Percentiles rank a stretch among this genome's conserved stretches.
Conservation (phyloP, 2,888 invertebrate genomes). For the Erebia aethiops region DNA sequence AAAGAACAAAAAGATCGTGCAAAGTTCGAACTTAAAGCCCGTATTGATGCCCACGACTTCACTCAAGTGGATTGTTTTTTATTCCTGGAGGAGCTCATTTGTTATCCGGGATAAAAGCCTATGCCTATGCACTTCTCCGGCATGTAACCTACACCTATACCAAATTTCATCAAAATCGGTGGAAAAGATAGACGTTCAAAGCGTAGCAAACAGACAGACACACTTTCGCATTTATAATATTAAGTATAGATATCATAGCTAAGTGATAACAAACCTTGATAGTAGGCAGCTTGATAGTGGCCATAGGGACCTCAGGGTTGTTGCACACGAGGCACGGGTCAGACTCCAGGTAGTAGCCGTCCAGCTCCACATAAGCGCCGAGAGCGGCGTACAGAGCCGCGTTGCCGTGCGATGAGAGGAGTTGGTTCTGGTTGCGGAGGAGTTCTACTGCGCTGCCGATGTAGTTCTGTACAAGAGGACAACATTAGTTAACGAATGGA, state of each 20-base stretch:
- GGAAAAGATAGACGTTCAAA: no score
- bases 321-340: constrained; percentile 99
- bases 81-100: no score
- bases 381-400: constrained; percentile 95
- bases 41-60: no score
- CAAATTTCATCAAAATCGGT: no score
- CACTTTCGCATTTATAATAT: no score
- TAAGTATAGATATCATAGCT: not conserved
- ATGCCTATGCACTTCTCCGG: no score
- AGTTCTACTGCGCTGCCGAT: constrained; percentile 94
- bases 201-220: no score
- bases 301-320: constrained; percentile 97
- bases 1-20: no score
- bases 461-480: constrained; percentile 84
- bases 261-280: constrained; percentile 86
- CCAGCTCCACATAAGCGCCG: constrained; percentile 96
- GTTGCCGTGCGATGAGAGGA: constrained; percentile 96
- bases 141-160: no score
- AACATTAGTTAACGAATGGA: not conserved
- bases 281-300: constrained; percentile 94
- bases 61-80: no score
- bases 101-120: no score
- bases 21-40: no score
- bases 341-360: constrained; percentile 97
- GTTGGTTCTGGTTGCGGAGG: constrained; percentile 93